phyloP scores from a whole-genome alignment of 1,140 invertebrate species.

The Brachionus asplanchnoidis region DNA sequence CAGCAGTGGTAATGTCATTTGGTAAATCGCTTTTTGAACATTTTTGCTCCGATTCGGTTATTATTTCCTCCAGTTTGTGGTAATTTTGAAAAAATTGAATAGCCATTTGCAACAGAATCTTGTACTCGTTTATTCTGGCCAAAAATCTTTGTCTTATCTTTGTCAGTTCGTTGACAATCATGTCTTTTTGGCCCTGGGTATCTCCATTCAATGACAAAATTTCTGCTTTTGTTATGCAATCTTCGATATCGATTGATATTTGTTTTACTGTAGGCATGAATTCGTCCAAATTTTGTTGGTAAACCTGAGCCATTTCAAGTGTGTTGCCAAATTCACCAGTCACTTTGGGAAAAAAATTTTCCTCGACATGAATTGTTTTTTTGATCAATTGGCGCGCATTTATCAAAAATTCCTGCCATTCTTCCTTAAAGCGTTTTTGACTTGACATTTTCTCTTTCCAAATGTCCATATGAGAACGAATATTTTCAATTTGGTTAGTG shows the following conservation, averaged over 20 bases:
- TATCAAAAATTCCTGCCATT: constrained; percentile 67
- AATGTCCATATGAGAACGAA: constrained; percentile 62
- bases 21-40: constrained; percentile 56
- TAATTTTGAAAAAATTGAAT: constrained; percentile 67
- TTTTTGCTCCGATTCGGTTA: constrained; percentile 57
- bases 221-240: constrained; percentile 66
- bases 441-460: constrained; percentile 64
- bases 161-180: constrained; percentile 63
- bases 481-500: background rate
- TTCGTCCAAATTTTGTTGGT: constrained; percentile 52
- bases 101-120: constrained; percentile 68
- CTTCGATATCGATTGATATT: constrained; percentile 67
- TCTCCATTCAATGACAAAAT: constrained; percentile 55
- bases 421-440: constrained; percentile 65
- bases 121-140: constrained; percentile 68
- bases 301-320: constrained; percentile 48
- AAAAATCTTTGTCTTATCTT: constrained; percentile 66
- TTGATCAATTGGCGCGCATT: constrained; percentile 71
- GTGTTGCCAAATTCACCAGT: constrained; percentile 61
- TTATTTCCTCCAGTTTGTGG: constrained; percentile 62
- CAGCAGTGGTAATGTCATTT: constrained; percentile 57
- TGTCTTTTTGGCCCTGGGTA: constrained; percentile 57
- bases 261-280: constrained; percentile 57
- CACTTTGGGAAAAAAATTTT: constrained; percentile 71
- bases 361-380: constrained; percentile 69